Evolutionary conservation across 2,797 vertebrate species (phyloP).

Genomic region (Anableps anableps): DNA sequence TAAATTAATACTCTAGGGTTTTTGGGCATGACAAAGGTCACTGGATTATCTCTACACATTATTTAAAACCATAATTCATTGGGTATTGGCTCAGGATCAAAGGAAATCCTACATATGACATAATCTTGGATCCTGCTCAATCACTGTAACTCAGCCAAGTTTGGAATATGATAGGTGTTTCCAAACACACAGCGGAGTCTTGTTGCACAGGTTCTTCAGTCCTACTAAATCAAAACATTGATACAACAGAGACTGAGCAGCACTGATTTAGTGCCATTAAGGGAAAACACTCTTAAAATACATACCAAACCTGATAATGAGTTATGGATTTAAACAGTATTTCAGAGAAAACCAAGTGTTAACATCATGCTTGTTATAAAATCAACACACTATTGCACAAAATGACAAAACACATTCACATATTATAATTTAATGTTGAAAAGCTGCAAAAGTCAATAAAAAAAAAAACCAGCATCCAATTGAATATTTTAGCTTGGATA

Average conservation of each 20-base stretch:
- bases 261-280: neutral
- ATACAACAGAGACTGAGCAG: neutral
- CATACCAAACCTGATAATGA: neutral
- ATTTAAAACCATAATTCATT: constrained; percentile 12
- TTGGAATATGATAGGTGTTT: constrained; percentile 18
- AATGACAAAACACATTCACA: neutral
- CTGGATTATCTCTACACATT: neutral
- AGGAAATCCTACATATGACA: constrained; percentile 16
- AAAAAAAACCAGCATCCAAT: too few species aligned
- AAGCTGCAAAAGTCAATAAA: too few species aligned
- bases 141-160: constrained; percentile 25
- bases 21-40: neutral
- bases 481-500: too few species aligned
- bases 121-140: constrained; percentile 17
- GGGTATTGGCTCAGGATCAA: constrained; percentile 16
- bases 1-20: neutral
- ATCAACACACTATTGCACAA: neutral
- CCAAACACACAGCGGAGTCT: constrained; percentile 15
- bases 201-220: constrained; percentile 17
- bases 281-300: neutral
- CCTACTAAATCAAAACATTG: neutral
- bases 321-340: neutral
- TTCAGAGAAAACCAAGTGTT: neutral
- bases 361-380: neutral
- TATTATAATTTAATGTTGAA: too few species aligned